Evolutionary conservation across 2,797 vertebrate genomes (phyloP).

Genomic region (Carduelis carduelis): DNA sequence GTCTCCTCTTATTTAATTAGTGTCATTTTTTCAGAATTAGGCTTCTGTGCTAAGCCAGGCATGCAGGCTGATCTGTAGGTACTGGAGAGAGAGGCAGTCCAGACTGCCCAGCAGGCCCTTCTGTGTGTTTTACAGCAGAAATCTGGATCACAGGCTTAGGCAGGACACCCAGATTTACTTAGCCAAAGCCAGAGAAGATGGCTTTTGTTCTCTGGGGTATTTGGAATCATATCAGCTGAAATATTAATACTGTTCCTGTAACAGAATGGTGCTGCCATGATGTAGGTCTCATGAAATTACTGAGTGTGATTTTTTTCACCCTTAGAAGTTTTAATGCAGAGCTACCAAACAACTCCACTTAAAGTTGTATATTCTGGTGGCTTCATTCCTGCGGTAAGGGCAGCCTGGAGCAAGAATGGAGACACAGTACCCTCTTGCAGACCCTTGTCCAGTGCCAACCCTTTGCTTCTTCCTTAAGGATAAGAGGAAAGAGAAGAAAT

Average conservation of each 20-base stretch:
- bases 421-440: neutral
- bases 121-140: neutral
- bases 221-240: neutral
- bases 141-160: neutral
- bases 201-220: neutral
- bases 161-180: neutral
- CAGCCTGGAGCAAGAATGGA: neutral
- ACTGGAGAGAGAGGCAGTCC: neutral
- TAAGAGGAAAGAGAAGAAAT: neutral
- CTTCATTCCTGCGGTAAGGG: neutral
- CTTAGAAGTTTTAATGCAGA: neutral
- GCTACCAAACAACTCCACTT: neutral
- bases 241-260: neutral
- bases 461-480: neutral
- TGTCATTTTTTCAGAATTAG: neutral
- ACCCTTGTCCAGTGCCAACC: neutral
- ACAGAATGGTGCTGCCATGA: neutral
- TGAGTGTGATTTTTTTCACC: accelerated
- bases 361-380: neutral
- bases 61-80: neutral
- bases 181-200: neutral
- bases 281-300: neutral
- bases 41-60: neutral
- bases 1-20: neutral
- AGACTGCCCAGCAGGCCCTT: neutral